Evolutionary conservation across 2,888 invertebrate species (phyloP), one percentile per base, ranked within the genome.

Genomic region (Phengaris alcon): DNA sequence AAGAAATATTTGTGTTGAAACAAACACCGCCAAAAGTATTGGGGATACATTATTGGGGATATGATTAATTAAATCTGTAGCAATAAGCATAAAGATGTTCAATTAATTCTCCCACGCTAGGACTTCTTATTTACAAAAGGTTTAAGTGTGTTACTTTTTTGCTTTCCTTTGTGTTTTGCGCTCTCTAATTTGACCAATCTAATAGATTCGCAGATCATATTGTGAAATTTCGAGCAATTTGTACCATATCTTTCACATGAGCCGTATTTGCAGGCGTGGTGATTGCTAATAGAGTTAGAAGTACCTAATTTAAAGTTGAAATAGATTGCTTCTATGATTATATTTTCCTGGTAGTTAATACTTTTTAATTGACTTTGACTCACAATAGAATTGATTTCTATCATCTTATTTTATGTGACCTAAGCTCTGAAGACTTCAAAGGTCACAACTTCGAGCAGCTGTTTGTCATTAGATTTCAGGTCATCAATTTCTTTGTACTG

Each of bases 221-320:
- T 35, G 13, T 52, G 70, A 52, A 70, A 70, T 70, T 70, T 7
- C 9, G 51, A 10, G 12, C 54, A 72, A 72, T 72, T 72, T 72
- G 6, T 35, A 72, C 54, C 70, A 10, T 51, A 70, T 70, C 51
- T 70, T 22, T 15, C 52, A 72, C 52, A 35, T 72, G 6, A 48
- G 51, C 5, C 48, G 9, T 70, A 48, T 70, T 52, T 54, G 70
- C 15, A 22, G 52, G 72, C 72, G 72, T 72, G 72, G 72, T 35
- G 22, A 72, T 72, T 22, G 54, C 72, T 72, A 72, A 72, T 72
- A 72, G 35, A 70, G 70, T 70, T 15, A 22, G 51, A 72, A 72
- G 72, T 52, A n/a, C n/a, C n/a, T n/a, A 35, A 51, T 22, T 68
- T 72, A 2, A 54, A 13, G 54, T 13, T 69, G 22, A 51, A 52